phyloP scores from a whole-genome alignment of 2,797 vertebrate species.

The Phalanger gymnotis region DNA sequence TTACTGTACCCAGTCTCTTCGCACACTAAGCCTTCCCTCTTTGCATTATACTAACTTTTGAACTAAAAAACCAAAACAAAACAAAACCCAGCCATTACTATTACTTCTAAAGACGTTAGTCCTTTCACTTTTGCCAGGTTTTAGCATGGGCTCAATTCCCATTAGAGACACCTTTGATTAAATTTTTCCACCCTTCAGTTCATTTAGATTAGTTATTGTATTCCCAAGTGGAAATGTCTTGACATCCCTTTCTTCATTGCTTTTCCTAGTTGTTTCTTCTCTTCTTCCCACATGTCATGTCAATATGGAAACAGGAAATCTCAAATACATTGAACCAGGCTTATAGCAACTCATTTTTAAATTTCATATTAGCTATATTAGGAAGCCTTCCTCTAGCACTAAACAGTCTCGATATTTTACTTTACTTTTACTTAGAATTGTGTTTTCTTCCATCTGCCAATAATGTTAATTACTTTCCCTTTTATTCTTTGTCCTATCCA shows the following conservation, averaged over 20 bases:
- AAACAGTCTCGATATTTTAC: not conserved
- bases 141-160: slow-evolving; percentile 65
- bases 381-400: not conserved
- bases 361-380: not conserved
- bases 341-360: not conserved
- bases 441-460: not conserved
- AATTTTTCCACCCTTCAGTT: not conserved
- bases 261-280: slow-evolving; percentile 4
- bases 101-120: slow-evolving; percentile 59
- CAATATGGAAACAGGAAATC: not conserved
- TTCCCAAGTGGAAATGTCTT: slow-evolving; percentile 47
- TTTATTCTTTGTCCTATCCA: not conserved
- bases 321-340: not conserved
- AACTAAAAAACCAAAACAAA: slow-evolving; percentile 17
- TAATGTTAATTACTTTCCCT: not conserved
- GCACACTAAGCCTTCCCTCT: slow-evolving; percentile 23
- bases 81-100: not conserved
- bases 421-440: not conserved
- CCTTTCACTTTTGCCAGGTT: slow-evolving; percentile 16
- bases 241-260: not conserved
- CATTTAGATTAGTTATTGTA: not conserved
- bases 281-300: slow-evolving; percentile 16
- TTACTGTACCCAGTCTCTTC: not conserved
- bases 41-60: slow-evolving; percentile 45
- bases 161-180: slow-evolving; percentile 24